Base-by-base conservation (phyloP, 2,113 vertebrate genomes). In the Limnothrissa miodon region DNA sequence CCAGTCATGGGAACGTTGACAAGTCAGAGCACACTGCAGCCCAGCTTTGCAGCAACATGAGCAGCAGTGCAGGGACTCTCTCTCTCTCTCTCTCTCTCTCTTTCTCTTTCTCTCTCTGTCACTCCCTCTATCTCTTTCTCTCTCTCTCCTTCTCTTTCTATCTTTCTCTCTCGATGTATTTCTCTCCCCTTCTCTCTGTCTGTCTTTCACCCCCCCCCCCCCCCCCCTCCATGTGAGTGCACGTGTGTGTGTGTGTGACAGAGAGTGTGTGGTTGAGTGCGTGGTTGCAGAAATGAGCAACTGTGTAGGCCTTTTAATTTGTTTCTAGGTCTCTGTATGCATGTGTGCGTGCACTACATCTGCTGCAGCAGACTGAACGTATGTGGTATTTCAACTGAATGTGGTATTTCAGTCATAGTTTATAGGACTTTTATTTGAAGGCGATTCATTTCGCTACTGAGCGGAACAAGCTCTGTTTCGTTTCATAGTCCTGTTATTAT, bases 1-100 rank as follows among this genome's bases (percentile, higher is more conserved):
- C 89, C 89, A 89, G 92, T 92, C 94, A 92, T 92, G 91, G 93
- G 92, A 93, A 95, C 92, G 93, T 94, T 93, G 92, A 93, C 93
- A 92, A 93, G 91, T 93, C 89, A 90, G 92, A 78, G 85, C 88
- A 89, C 91, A 91, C 89, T 90, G 90, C 87, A 90, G 83, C 90
- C 86, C 23, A 82, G 90, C 88, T 83, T 85, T 23, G 86, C 84
- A 84, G 90, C 91, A 93, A 94, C 91, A 90, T 89, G 90, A 93
- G 91, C 90, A 80, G 82, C n/a, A 44, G 23, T 56, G 66, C 66
- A 74, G 66, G 2, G 21, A 56, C 51, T 56, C 51, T 48, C 46
- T 48, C 15, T 11, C 15, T 11, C 15, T 11, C 46, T 48, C 46
- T 48, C 46, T 48, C 46, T 48, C 46, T 48, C 8, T 48, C 46